Base-by-base conservation (phyloP, 2,797 vertebrate species). In the Peromyscus melanophrys region DNA sequence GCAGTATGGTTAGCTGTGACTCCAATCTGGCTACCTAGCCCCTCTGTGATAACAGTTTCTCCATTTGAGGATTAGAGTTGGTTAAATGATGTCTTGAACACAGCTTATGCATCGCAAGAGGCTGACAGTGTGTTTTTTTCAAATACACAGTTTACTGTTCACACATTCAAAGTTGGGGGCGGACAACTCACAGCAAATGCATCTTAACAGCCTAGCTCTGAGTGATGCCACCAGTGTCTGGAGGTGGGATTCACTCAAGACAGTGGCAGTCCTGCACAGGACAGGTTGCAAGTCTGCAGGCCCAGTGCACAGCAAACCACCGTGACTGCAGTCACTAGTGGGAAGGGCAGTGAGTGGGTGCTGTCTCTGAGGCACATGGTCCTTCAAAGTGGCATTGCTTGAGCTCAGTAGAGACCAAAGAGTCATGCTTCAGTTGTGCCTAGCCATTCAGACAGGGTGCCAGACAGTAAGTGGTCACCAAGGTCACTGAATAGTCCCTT, bases 51-150 rank as follows among this genome's bases (percentile, higher is more conserved):
- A 86, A 12, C 63, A 83, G 0, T 78, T 67, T 86, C 40, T 94
- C 96, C 59, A 87, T 87, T 93, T 95, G 40, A 77, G 92, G 96
- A 78, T 82, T 49, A 82, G 25, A 93, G 40, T 85, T 95, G 85
- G 78, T 80, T 88, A 73, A 55, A 55, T 71, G 46, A 29, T 73
- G 49, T 55, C 46, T 71, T 55, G 43, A 49, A 65, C 59, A 63
- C 43, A 34, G 40, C 29, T 21, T 19, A 23, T 49, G 31, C 12
- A 25, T 25, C 83, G 25, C 43, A 67, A 85, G 61, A 85, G 83
- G 83, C 40, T 85, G 63, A n/a, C 61, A 49, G 61, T 34, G 6
- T 67, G 29, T 46, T 40, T 19, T 65, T 65, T 84, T 65, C 59
- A 84, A 21, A 84, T 46, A 46, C 9, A 23, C 37, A 63, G 16